These are phyloP conservation scores for Gallinago paraguaiae DNA, from an alignment of 2,113 vertebrate genomes.

Conservation along the genomic window DNA sequence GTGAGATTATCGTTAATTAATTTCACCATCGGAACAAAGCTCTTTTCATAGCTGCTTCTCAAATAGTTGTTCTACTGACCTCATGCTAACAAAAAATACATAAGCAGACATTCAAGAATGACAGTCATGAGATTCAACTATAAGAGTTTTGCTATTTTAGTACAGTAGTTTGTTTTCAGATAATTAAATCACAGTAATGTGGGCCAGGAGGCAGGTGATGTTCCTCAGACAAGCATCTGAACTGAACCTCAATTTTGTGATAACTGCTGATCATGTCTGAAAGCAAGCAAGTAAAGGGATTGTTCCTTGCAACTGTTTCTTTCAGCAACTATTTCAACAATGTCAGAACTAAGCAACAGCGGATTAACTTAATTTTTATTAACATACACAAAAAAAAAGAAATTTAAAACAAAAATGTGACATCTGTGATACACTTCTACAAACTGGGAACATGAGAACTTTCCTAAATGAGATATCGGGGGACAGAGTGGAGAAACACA, in stretches of 20 bases:
- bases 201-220: neutral
- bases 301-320: neutral
- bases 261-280: neutral
- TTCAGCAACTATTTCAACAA: neutral
- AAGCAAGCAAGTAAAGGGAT: neutral
- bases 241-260: neutral
- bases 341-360: neutral
- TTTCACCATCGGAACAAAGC: neutral
- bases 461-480: neutral
- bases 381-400: neutral
- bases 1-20: neutral
- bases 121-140: neutral
- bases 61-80: neutral
- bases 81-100: neutral
- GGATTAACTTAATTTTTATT: neutral
- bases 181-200: neutral
- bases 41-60: neutral
- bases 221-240: neutral
- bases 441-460: neutral
- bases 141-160: neutral
- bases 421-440: neutral
- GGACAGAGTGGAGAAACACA: neutral
- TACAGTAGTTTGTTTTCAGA: neutral
- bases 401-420: neutral
- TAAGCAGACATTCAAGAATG: neutral